Conservation (phyloP, 35 echinoderm and acorn worm species). For the Apostichopus parvimensis region DNA sequence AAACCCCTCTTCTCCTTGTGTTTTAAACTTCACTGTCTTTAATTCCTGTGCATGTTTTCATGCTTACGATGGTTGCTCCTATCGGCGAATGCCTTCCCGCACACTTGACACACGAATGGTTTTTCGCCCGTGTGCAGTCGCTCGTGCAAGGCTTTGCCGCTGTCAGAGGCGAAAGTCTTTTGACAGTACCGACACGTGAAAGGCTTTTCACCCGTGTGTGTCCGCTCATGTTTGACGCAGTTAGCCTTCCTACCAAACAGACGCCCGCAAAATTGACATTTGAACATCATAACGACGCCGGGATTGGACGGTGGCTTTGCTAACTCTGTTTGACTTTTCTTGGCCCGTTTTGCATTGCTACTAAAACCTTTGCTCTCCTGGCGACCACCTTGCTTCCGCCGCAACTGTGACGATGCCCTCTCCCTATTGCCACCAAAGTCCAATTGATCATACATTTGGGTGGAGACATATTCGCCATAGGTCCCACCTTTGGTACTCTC, state of each 20-base stretch:
- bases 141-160: not conserved
- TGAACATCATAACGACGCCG: constrained; percentile 28
- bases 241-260: constrained; percentile 55
- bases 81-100: constrained; percentile 29
- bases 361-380: not conserved
- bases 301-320: not conserved
- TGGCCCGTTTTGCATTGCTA: not conserved
- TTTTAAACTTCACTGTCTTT: too few species aligned
- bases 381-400: not conserved
- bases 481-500: not conserved
- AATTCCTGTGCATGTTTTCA: constrained; percentile 3
- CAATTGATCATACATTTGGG: not conserved
- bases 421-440: not conserved
- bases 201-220: constrained; percentile 40
- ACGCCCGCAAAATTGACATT: constrained; percentile 67
- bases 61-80: constrained; percentile 29
- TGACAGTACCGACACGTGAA: constrained; percentile 12
- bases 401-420: not conserved
- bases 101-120: constrained; percentile 30
- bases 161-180: not conserved
- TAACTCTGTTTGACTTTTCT: not conserved
- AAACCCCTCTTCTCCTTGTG: too few species aligned
- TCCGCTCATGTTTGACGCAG: constrained; percentile 39
- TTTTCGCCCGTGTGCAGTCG: constrained; percentile 54
- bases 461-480: not conserved